Percentiles rank a stretch among this genome's conserved stretches.
phyloP scores from a whole-genome alignment of 2,113 vertebrate species.

The Zapornia atra region DNA sequence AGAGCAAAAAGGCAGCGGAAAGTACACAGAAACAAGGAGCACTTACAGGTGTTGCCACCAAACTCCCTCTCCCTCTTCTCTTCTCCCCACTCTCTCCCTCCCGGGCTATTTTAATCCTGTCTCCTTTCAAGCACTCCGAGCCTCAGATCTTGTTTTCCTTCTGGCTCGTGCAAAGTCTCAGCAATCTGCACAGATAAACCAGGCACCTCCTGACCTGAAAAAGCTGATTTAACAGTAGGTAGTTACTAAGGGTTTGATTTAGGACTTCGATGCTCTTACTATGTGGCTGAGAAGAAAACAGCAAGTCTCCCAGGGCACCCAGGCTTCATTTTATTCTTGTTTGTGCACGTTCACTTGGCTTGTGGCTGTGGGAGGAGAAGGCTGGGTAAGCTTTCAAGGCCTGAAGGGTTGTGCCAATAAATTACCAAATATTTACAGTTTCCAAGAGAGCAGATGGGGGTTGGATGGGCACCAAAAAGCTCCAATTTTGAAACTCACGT shows the following conservation, averaged over 20 bases:
- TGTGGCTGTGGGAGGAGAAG: background rate
- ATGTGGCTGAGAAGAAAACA: background rate
- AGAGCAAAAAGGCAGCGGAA: constrained; percentile 64
- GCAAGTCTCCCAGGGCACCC: background rate
- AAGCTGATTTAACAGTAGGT: background rate
- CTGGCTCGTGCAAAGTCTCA: background rate
- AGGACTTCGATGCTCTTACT: background rate
- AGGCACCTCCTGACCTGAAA: background rate
- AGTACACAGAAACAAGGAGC: constrained; percentile 48
- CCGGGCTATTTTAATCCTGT: constrained; percentile 66
- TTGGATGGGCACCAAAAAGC: background rate
- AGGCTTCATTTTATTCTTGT: background rate
- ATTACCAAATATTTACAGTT: constrained; percentile 28
- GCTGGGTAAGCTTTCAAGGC: background rate
- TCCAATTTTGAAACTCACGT: background rate
- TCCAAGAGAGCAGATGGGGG: background rate
- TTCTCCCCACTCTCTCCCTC: background rate
- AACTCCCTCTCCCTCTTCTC: background rate
- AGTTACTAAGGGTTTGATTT: background rate
- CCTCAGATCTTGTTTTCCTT: constrained; percentile 13
- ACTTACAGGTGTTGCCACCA: background rate
- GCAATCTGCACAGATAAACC: background rate
- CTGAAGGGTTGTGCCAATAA: background rate
- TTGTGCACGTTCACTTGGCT: background rate
- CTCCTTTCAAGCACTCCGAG: constrained; percentile 8